Base-by-base conservation (phyloP, 2,888 invertebrate species). In the Liodrosophila aerea region DNA sequence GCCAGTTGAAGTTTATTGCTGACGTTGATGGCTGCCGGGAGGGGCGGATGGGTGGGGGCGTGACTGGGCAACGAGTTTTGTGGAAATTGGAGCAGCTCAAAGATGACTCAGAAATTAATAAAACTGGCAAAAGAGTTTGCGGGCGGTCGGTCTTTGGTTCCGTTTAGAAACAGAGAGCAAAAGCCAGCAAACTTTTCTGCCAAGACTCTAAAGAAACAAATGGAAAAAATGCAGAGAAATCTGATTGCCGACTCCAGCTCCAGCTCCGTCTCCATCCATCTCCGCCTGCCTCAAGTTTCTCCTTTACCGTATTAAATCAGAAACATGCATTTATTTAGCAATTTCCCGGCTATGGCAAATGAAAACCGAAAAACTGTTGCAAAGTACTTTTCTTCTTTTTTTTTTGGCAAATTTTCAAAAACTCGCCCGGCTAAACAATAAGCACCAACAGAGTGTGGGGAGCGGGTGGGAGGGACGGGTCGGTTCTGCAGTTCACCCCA, bases 301-400 rank as follows among this genome's bases (percentile, higher is more conserved):
- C 9, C 16, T 13, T 27, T 27, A 7, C 29, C 37, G 16, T 43
- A 61, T 82, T 82, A 80, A 80, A 82, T 78, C 75, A 67, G 75
- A 67, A 85, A 69, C 85, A 82, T 82, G 83, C 80, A 82, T 80
- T 80, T 80, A 85, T 80, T 80, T 80, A 72, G 85, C 80, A 82
- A 85, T 80, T 80, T 80, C 60, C 68, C 53, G 61, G 51, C 29
- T 40, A 37, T 51, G 11, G 57, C 29, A 65, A 69, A 78, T 52
- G 64, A 62, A 43, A 40, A 22, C 22, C 52, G 56, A 69, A 74
- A 68, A 80, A 62, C 54, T 64, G 50, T 58, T 57, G 47, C 57
- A 66, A 76, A 66, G 33, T 54, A 39, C 30, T 34, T 51, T 22
- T 29, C 39, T 34, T 11, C 1, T 11, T 11, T 12, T 29, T 47